Evolutionary conservation across 2,888 invertebrate genomes (phyloP).

Genomic region (Synergus gifuensis): DNA sequence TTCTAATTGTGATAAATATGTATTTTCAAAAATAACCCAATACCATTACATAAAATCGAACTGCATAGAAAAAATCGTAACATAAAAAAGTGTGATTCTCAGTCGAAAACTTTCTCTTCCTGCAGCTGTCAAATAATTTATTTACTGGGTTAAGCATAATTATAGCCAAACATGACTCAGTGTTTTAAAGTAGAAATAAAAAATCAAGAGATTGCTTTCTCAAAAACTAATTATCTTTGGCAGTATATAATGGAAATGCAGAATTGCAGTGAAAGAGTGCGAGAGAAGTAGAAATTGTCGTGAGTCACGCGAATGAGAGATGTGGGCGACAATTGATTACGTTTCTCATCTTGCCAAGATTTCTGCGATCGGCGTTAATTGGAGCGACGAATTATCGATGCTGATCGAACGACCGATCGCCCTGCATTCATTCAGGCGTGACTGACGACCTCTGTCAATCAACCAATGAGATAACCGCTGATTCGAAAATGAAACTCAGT

Average conservation of each 20-base stretch:
- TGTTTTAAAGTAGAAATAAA: constrained; percentile 10
- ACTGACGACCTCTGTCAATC: constrained; percentile 37
- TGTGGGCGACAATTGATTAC: constrained; percentile 27
- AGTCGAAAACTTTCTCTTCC: constrained; percentile 32
- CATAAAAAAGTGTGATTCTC: neutral
- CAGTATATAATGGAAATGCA: constrained; percentile 26
- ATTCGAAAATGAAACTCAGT: neutral
- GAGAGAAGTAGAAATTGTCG: constrained; percentile 13
- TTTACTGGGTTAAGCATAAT: constrained; percentile 11
- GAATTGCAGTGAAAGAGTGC: constrained; percentile 13
- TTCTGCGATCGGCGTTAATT: constrained; percentile 44
- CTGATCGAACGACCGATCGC: constrained; percentile 32
- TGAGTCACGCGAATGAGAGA: constrained; percentile 26
- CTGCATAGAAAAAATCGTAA: neutral
- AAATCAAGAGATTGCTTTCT: constrained; percentile 14
- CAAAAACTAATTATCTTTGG: constrained; percentile 29
- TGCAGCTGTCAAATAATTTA: constrained; percentile 32
- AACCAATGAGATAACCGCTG: constrained; percentile 14
- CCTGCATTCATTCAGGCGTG: constrained; percentile 35
- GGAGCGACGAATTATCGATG: constrained; percentile 45
- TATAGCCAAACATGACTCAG: constrained; percentile 3
- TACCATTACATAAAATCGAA: neutral
- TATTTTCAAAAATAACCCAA: too few relatives aligned
- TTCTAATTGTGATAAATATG: too few relatives aligned
- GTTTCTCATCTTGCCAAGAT: constrained; percentile 2